These are phyloP conservation scores for Eciton burchellii DNA, from an alignment of 1,140 invertebrate genomes.

Conservation along the genomic window DNA sequence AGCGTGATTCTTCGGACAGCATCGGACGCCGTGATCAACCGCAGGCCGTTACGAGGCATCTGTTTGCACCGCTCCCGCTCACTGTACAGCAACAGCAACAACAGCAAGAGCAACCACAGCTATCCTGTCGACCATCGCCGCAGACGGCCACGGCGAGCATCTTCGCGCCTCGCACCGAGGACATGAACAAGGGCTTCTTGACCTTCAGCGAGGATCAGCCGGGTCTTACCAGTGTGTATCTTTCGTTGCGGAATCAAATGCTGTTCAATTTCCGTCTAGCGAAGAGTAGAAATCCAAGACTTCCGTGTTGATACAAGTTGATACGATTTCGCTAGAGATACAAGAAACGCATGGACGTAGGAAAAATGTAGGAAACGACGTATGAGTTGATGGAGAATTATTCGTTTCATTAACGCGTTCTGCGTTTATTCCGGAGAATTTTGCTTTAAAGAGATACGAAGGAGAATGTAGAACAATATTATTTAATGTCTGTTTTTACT, in stretches of 20 bases:
- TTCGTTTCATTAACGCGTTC: too few species aligned
- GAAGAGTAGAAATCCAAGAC: background rate
- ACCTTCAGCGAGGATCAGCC: constrained; percentile 94
- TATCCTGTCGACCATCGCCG: constrained; percentile 83
- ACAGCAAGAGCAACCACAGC: constrained; percentile 75
- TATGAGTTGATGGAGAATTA: too few species aligned
- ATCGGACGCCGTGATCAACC: constrained; percentile 59
- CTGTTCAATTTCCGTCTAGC: background rate
- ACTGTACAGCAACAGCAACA: constrained; percentile 50
- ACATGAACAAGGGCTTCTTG: constrained; percentile 97
- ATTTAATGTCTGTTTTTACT: too few species aligned
- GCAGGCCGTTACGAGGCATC: constrained; percentile 76
- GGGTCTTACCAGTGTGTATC: constrained; percentile 92
- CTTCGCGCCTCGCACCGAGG: constrained; percentile 94
- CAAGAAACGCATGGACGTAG: too few species aligned
- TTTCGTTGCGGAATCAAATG: background rate
- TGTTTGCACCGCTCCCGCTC: constrained; percentile 83
- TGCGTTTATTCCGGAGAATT: too few species aligned
- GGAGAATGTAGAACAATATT: too few species aligned
- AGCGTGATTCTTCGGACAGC: constrained; percentile 64
- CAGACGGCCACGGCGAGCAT: constrained; percentile 91
- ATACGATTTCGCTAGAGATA: too few species aligned
- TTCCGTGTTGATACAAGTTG: too few species aligned
- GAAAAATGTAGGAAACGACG: too few species aligned
- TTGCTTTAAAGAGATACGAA: too few species aligned